Conservation (phyloP, 2,797 vertebrate species). For the Coilia nasus region DNA sequence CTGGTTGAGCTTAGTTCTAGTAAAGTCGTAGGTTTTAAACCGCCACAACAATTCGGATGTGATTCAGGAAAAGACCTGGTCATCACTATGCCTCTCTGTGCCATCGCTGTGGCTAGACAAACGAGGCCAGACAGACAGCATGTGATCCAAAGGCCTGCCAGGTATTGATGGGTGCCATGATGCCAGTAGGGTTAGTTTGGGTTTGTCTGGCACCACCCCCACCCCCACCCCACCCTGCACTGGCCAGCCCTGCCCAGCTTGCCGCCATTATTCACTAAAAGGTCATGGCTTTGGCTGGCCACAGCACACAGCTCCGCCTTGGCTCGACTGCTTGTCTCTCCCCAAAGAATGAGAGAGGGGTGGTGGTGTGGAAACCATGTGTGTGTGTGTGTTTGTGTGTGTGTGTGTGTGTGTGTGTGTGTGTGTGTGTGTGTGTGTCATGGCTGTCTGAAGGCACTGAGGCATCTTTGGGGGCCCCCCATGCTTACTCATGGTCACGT, state of each 20-base stretch:
- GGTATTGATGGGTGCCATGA: constrained; percentile 18
- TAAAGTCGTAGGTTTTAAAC: background rate
- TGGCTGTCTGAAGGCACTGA: background rate
- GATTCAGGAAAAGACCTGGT: constrained; percentile 18
- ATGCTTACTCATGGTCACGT: constrained; percentile 11
- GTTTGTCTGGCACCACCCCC: background rate
- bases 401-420: no score
- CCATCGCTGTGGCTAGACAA: background rate
- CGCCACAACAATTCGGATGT: constrained; percentile 5
- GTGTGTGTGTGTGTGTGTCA: background rate
- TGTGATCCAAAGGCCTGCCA: constrained; percentile 14
- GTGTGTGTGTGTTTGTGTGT: no score
- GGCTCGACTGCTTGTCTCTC: background rate
- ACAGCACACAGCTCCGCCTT: background rate
- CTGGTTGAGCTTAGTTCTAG: background rate
- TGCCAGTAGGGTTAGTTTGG: background rate
- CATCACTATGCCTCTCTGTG: background rate
- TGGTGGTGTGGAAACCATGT: no score
- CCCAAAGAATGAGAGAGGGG: background rate
- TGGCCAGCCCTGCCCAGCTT: constrained; percentile 52
- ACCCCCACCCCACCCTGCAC: constrained; percentile 39
- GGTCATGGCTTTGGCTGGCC: background rate
- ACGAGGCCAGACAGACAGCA: background rate
- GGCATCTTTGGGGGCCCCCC: background rate
- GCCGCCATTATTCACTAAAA: constrained; percentile 21